Percentiles rank a stretch among this genome's conserved stretches.
These are phyloP conservation scores for Synaphobranchus kaupii DNA, from an alignment of 2,797 vertebrate species.

Conservation along the genomic window DNA sequence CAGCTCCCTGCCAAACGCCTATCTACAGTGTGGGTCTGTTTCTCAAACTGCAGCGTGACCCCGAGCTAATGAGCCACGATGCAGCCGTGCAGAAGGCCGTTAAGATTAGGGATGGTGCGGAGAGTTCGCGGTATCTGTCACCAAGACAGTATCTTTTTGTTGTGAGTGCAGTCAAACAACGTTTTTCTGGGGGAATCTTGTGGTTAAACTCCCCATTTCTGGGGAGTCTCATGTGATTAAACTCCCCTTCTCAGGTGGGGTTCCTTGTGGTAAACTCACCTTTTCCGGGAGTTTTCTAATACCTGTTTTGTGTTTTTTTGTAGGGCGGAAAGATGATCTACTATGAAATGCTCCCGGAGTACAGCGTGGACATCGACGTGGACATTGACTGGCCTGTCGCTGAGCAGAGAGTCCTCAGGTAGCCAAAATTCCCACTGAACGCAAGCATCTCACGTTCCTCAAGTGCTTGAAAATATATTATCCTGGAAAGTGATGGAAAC, in stretches of 20 bases:
- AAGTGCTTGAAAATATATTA: too few species aligned
- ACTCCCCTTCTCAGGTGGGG: neutral
- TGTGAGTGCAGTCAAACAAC: neutral
- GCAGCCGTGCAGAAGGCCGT: too few species aligned
- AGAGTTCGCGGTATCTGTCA: too few species aligned
- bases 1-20: too few species aligned
- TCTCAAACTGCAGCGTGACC: too few species aligned
- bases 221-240: neutral
- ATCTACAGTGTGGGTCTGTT: too few species aligned
- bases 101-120: too few species aligned
- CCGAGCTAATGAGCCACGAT: too few species aligned
- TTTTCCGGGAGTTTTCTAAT: neutral
- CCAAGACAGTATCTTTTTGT: too few species aligned
- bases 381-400: conserved; percentile 98
- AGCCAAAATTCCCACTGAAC: conserved; percentile 31
- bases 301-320: conserved; percentile 9
- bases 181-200: neutral
- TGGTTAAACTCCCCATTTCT: neutral
- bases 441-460: too few species aligned
- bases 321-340: conserved; percentile 87
- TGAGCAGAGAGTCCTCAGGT: conserved; percentile 91
- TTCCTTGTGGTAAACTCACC: neutral
- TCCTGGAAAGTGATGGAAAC: too few species aligned
- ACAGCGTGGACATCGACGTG: conserved; percentile 94
- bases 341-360: conserved; percentile 89